These are phyloP conservation scores for Drosophila ogumai DNA, from an alignment of 1,140 invertebrate species.

Conservation along the genomic window DNA sequence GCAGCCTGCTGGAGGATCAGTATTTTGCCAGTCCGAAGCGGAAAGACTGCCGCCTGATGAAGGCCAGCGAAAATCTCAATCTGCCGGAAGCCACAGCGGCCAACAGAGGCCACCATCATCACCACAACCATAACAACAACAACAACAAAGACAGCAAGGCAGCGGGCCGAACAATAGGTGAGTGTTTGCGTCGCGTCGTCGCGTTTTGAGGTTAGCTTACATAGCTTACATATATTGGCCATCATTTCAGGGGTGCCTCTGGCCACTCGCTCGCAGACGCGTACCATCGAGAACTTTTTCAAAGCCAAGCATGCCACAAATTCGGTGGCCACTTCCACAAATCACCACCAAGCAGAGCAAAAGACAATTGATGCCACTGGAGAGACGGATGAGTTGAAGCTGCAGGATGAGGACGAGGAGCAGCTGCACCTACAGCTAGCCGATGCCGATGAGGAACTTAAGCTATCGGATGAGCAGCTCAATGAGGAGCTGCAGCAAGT, in stretches of 20 bases:
- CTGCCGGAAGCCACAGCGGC: constrained; percentile 35
- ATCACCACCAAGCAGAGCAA: constrained; percentile 36
- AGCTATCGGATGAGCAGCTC: constrained; percentile 29
- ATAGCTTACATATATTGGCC: constrained; percentile 2
- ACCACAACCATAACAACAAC: constrained; percentile 21
- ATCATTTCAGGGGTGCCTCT: constrained; percentile 67
- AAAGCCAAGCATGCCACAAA: constrained; percentile 56
- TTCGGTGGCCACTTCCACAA: constrained; percentile 4
- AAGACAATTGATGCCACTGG: constrained; percentile 32
- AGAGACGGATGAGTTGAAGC: not conserved
- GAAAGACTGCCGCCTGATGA: constrained; percentile 83
- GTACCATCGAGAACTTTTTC: constrained; percentile 81
- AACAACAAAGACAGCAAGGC: constrained; percentile 50
- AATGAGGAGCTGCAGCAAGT: constrained; percentile 45
- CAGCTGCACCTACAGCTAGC: constrained; percentile 34
- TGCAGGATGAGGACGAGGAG: constrained; percentile 28
- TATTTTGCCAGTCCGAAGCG: constrained; percentile 84
- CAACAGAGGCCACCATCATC: constrained; percentile 39
- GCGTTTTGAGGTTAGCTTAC: constrained; percentile 69
- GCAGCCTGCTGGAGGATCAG: constrained; percentile 76
- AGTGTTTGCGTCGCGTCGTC: constrained; percentile 23
- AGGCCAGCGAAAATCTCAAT: constrained; percentile 63
- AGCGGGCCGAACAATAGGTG: constrained; percentile 69
- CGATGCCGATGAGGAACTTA: constrained; percentile 22
- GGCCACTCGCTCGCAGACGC: constrained; percentile 79